A percentile compares a stretch with the other conserved stretches of the same genome.
These are phyloP conservation scores for Zeus faber DNA, from an alignment of 2,113 vertebrate genomes.

Conservation along the genomic window DNA sequence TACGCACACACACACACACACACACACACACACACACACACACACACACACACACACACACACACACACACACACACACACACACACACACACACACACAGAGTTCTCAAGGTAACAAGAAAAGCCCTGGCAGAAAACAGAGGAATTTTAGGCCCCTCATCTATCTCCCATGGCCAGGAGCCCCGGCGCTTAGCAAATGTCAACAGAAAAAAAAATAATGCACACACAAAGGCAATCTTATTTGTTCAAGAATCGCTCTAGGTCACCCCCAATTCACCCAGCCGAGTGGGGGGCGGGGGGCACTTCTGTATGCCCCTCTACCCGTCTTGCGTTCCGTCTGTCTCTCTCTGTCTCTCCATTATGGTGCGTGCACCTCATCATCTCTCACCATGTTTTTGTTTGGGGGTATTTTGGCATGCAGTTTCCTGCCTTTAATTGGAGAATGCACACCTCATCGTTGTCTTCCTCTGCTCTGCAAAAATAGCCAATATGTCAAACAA, in stretches of 20 bases:
- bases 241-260: slow-evolving; percentile 81
- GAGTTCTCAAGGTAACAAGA: slow-evolving; percentile 72
- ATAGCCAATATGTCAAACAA: too few relatives aligned
- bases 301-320: background rate
- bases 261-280: slow-evolving; percentile 74
- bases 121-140: slow-evolving; percentile 69
- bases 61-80: background rate
- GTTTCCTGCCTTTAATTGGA: too few relatives aligned
- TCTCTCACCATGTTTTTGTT: too few relatives aligned
- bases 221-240: slow-evolving; percentile 80
- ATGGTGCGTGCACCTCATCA: background rate
- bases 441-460: too few relatives aligned
- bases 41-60: background rate
- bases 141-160: slow-evolving; percentile 75
- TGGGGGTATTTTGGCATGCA: too few relatives aligned
- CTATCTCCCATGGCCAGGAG: slow-evolving; percentile 78
- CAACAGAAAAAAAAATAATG: slow-evolving; percentile 83
- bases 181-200: slow-evolving; percentile 79
- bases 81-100: slow-evolving; percentile 1
- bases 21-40: background rate
- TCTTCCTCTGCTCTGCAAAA: too few relatives aligned
- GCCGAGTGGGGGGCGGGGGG: slow-evolving; percentile 42
- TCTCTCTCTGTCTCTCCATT: slow-evolving; percentile 22
- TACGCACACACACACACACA: background rate
- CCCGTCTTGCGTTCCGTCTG: background rate